Conservation (phyloP, 1,140 invertebrate species). For the Hormaphis cornu region DNA sequence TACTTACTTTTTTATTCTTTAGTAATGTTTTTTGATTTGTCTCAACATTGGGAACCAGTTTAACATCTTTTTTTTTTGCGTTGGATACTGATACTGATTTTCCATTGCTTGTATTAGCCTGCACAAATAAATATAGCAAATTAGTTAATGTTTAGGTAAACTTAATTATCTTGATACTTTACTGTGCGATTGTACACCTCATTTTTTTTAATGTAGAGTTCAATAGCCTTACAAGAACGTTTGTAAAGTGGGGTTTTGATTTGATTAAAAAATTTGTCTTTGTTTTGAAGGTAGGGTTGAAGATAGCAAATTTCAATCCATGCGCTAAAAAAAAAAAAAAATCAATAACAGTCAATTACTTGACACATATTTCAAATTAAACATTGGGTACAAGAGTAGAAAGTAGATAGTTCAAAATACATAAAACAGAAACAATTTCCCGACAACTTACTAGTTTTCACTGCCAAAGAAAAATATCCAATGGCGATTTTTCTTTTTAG, state of each 20-base stretch:
- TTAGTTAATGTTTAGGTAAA: neutral
- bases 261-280: constrained; percentile 66
- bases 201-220: constrained; percentile 67
- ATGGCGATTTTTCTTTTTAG: constrained; percentile 55
- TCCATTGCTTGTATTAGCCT: neutral
- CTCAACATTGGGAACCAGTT: neutral
- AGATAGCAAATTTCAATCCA: constrained; percentile 83
- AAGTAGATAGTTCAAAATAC: neutral
- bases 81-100: neutral
- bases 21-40: neutral
- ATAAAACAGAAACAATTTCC: no score
- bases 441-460: constrained; percentile 80
- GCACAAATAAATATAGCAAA: neutral
- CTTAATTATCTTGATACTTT: neutral
- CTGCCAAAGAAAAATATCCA: constrained; percentile 91
- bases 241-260: constrained; percentile 71
- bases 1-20: constrained; percentile 4
- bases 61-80: neutral
- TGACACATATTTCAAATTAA: neutral
- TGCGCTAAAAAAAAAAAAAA: constrained; percentile 52
- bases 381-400: no score
- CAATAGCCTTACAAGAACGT: constrained; percentile 76
- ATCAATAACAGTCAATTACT: neutral
- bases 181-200: constrained; percentile 19
- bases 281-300: constrained; percentile 72